phyloP scores from a whole-genome alignment of 1,140 invertebrate species.

The Calliopsis andreniformis region DNA sequence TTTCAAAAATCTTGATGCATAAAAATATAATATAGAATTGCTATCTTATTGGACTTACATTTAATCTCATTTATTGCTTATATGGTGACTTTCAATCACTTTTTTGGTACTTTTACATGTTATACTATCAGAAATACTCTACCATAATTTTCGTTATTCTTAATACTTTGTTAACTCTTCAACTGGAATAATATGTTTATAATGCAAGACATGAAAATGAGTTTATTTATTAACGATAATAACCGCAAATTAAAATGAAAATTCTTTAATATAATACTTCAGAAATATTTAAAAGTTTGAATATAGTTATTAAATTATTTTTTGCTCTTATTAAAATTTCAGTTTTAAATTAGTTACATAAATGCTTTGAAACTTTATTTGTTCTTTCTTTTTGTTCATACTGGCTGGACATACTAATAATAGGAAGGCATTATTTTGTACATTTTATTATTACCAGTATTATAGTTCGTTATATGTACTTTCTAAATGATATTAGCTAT shows the following conservation, averaged over 20 bases:
- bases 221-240: conserved; percentile 23
- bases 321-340: conserved; percentile 5
- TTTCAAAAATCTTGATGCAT: background rate
- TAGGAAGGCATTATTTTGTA: conserved; percentile 54
- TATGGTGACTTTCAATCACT: background rate
- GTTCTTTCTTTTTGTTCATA: conserved; percentile 19
- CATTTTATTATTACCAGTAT: conserved; percentile 47
- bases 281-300: background rate
- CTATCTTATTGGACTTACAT: conserved; percentile 6
- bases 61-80: conserved; percentile 35
- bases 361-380: conserved; percentile 34
- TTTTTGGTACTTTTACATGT: conserved; percentile 6
- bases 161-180: background rate
- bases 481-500: conserved; percentile 43
- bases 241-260: background rate
- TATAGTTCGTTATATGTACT: conserved; percentile 43
- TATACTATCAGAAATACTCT: background rate
- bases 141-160: background rate
- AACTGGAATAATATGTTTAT: background rate
- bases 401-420: conserved; percentile 2
- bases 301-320: conserved; percentile 16
- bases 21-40: conserved; percentile 7
- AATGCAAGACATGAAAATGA: background rate
- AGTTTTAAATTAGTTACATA: conserved; percentile 9
- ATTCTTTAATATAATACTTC: background rate